A percentile compares a stretch with the other conserved stretches of the same genome.
Evolutionary conservation across 64 coral and sea anemone species (phyloP).

Genomic region (Astreopora myriophthalma): DNA sequence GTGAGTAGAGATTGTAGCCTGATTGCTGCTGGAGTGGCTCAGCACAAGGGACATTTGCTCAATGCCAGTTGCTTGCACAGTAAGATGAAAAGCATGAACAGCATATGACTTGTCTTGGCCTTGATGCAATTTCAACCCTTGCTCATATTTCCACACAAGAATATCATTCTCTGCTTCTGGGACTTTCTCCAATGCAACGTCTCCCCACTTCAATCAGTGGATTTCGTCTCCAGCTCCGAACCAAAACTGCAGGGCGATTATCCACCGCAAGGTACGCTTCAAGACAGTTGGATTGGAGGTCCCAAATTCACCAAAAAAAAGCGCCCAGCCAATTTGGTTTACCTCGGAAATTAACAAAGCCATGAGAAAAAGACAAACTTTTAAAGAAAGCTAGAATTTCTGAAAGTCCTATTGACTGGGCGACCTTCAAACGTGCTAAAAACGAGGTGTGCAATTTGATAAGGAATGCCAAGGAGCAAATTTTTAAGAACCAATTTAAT

Average conservation of each 20-base stretch:
- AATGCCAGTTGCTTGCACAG: background rate
- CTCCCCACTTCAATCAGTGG: background rate
- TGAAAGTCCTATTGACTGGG: too few relatives aligned
- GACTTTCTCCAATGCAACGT: background rate
- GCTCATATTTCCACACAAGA: too few relatives aligned
- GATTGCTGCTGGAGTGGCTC: too few relatives aligned
- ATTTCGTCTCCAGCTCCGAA: background rate
- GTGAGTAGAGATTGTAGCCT: too few relatives aligned
- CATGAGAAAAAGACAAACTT: constrained; percentile 6
- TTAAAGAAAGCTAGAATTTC: constrained; percentile 27
- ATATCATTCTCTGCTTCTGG: constrained; percentile 6
- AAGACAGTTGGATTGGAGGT: background rate
- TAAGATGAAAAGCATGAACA: background rate
- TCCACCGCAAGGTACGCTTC: background rate
- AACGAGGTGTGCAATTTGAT: constrained; percentile 24
- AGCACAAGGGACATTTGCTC: too few relatives aligned
- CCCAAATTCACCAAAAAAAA: background rate
- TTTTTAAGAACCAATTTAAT: constrained; percentile 26
- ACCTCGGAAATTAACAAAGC: constrained; percentile 6
- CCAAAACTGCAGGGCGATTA: background rate
- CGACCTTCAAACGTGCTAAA: background rate
- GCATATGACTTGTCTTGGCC: background rate
- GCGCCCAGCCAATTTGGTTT: constrained; percentile 64
- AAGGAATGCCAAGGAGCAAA: constrained; percentile 12
- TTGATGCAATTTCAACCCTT: background rate